Percentiles rank a stretch among this genome's conserved stretches.
phyloP scores from a whole-genome alignment of 2,888 invertebrate species.

The Limnephilus marmoratus region DNA sequence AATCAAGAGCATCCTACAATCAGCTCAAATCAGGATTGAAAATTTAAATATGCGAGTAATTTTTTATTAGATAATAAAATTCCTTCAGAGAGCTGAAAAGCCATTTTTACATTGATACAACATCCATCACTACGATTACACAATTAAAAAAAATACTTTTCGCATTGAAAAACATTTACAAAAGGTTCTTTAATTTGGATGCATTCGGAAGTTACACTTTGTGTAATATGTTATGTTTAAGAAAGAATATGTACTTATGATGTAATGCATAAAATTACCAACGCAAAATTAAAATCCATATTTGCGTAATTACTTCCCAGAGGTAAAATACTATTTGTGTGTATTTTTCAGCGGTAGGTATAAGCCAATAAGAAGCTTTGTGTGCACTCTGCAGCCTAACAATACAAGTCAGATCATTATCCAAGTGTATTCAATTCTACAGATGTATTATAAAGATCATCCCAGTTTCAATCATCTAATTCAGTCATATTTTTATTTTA shows the following conservation, averaged over 20 bases:
- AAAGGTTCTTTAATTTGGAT: background rate
- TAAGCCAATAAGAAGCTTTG: conserved; percentile 33
- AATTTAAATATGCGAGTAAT: background rate
- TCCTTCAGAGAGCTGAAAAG: background rate
- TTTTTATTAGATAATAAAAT: background rate
- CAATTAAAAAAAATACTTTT: background rate
- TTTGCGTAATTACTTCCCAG: conserved; percentile 11
- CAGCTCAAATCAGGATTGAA: background rate
- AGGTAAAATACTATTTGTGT: background rate
- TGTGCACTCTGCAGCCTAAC: conserved; percentile 37
- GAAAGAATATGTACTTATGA: background rate
- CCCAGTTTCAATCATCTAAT: conserved; percentile 21
- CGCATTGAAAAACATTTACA: background rate
- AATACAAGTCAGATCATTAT: background rate
- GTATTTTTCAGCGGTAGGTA: conserved; percentile 25
- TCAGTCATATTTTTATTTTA: background rate
- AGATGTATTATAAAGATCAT: background rate
- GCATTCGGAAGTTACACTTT: background rate
- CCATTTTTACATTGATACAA: background rate
- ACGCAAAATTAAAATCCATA: too few species aligned
- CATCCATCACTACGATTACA: background rate
- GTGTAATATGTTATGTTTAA: background rate
- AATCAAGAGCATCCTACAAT: background rate
- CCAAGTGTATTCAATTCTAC: conserved; percentile 31
- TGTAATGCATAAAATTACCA: background rate